These are phyloP conservation scores for Columbina picui DNA, from an alignment of 2,113 vertebrate species.

Conservation along the genomic window DNA sequence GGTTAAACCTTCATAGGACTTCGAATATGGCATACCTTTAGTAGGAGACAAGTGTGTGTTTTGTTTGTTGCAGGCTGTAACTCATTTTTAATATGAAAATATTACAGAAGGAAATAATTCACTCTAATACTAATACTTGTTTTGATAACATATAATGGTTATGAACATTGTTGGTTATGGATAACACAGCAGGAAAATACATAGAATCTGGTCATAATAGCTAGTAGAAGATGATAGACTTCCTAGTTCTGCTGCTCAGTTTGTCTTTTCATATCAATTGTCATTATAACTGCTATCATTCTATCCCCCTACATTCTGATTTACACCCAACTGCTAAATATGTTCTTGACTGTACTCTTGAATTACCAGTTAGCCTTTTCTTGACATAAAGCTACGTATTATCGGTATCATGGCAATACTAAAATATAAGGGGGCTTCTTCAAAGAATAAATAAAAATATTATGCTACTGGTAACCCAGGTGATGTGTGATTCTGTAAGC, in stretches of 20 bases:
- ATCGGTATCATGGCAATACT: background rate
- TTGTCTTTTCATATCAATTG: background rate
- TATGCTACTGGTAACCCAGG: background rate
- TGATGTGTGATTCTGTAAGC: background rate
- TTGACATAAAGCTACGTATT: background rate
- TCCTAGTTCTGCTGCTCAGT: background rate
- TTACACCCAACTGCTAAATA: background rate
- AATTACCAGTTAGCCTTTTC: background rate
- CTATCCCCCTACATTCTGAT: background rate
- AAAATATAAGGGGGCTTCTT: background rate
- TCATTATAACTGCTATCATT: background rate
- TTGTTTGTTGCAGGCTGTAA: background rate
- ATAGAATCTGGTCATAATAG: background rate
- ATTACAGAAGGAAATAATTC: background rate
- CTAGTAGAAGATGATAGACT: background rate
- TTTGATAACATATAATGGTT: background rate
- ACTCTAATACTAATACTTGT: background rate
- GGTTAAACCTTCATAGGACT: background rate
- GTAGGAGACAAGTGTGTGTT: background rate
- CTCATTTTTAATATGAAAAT: slow-evolving; percentile 26
- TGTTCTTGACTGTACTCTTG: background rate
- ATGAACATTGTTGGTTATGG: background rate
- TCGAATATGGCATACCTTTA: background rate
- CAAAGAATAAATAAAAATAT: background rate
- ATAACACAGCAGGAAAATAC: background rate